A percentile compares a stretch with the other conserved stretches of the same genome.
These are phyloP conservation scores for Stomatorhinus walkeri DNA, from an alignment of 2,797 vertebrate genomes.

Conservation along the genomic window DNA sequence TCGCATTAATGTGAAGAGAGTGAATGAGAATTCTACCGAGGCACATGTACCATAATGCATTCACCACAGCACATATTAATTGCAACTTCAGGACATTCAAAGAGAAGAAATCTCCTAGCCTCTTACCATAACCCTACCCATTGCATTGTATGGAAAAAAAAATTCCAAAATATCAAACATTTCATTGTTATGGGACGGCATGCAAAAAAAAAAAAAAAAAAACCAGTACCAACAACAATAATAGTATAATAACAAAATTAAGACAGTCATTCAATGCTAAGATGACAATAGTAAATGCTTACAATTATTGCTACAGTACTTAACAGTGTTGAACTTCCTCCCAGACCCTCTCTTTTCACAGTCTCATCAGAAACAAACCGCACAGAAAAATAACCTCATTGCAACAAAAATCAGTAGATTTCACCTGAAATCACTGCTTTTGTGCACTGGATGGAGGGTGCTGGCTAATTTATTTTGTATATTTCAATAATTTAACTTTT, in stretches of 20 bases:
- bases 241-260: constrained; percentile 71
- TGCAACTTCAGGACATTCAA: constrained; percentile 40
- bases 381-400: constrained; percentile 47
- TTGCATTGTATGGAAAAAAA: constrained; percentile 56
- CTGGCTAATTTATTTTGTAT: constrained; percentile 40
- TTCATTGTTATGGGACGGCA: constrained; percentile 70
- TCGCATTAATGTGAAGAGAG: neutral
- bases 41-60: constrained; percentile 9
- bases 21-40: neutral
- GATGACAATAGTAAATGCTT: constrained; percentile 71
- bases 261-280: constrained; percentile 77
- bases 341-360: constrained; percentile 58
- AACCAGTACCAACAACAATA: constrained; percentile 55
- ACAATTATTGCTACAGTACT: constrained; percentile 80
- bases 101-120: constrained; percentile 38
- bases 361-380: constrained; percentile 57
- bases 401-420: constrained; percentile 42
- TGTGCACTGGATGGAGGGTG: constrained; percentile 31
- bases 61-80: neutral
- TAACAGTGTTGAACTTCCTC: constrained; percentile 63
- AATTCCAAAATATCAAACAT: constrained; percentile 61
- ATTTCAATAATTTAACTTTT: constrained; percentile 24
- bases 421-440: constrained; percentile 55
- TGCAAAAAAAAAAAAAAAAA: constrained; percentile 58
- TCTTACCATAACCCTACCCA: constrained; percentile 34